Percentiles rank a stretch among this genome's conserved stretches.
These are phyloP conservation scores for Cephus pygmeus DNA, from an alignment of 2,888 invertebrate genomes.

Conservation along the genomic window DNA sequence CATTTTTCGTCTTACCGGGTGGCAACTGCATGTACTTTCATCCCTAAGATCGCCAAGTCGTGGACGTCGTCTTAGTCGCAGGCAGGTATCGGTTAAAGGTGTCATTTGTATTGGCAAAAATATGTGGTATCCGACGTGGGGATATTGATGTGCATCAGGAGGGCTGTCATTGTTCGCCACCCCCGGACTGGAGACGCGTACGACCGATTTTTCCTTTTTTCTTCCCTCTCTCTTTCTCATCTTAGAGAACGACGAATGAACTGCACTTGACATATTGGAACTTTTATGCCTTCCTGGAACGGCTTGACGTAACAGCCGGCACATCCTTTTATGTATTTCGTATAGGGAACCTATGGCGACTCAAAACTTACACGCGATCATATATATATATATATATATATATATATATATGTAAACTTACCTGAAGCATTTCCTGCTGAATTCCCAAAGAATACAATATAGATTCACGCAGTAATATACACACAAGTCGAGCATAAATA, in stretches of 20 bases:
- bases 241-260: constrained; percentile 36
- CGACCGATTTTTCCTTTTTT: constrained; percentile 19
- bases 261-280: constrained; percentile 60
- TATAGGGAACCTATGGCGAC: too few species aligned
- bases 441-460: too few species aligned
- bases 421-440: too few species aligned
- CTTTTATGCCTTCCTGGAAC: constrained; percentile 54
- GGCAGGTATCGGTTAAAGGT: constrained; percentile 43
- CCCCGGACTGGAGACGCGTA: constrained; percentile 38
- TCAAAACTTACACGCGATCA: too few species aligned
- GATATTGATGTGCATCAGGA: constrained; percentile 50
- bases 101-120: constrained; percentile 55
- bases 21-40: too few species aligned
- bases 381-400: too few species aligned
- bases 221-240: constrained; percentile 8
- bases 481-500: too few species aligned
- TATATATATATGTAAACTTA: too few species aligned
- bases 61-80: too few species aligned
- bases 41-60: too few species aligned
- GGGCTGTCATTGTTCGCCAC: constrained; percentile 51
- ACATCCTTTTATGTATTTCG: constrained; percentile 47
- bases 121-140: constrained; percentile 48
- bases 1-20: too few species aligned
- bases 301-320: constrained; percentile 53
- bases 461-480: too few species aligned